Percentiles rank a stretch among this genome's conserved stretches.
Conservation (phyloP, 2,888 invertebrate species). For the Micoletzkya japonica region DNA sequence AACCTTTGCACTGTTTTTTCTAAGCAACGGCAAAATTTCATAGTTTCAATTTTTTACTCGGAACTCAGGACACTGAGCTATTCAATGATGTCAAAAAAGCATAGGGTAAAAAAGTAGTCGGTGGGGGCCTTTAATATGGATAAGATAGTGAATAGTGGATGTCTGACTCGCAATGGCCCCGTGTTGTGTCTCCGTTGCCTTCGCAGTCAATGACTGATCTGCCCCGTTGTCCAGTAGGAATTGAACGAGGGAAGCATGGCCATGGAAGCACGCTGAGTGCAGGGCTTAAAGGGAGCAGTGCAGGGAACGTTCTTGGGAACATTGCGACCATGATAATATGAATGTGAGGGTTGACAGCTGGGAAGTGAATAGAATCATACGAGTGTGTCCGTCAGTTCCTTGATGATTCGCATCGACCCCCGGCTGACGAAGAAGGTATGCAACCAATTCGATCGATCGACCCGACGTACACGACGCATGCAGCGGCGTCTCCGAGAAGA, state of each 20-base stretch:
- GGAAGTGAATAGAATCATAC: slow-evolving; percentile 40
- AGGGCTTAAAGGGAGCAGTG: slow-evolving; percentile 60
- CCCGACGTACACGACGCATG: slow-evolving; percentile 68
- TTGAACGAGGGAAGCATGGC: slow-evolving; percentile 67
- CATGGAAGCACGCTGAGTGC: slow-evolving; percentile 68
- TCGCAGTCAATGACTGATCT: slow-evolving; percentile 66
- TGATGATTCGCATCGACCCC: slow-evolving; percentile 67
- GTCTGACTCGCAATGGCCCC: too few relatives aligned
- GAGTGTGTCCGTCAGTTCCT: slow-evolving; percentile 67
- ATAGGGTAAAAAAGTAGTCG: too few relatives aligned
- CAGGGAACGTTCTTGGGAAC: not conserved
- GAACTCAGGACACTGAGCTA: too few relatives aligned
- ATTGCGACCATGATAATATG: not conserved
- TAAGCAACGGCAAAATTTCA: too few relatives aligned
- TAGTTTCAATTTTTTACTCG: too few relatives aligned
- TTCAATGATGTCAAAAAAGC: too few relatives aligned
- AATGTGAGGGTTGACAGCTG: slow-evolving; percentile 21
- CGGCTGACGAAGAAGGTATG: slow-evolving; percentile 66
- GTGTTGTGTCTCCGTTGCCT: too few relatives aligned
- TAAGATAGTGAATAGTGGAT: too few relatives aligned
- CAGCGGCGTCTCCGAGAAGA: slow-evolving; percentile 68
- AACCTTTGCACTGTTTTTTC: too few relatives aligned
- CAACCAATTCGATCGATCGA: slow-evolving; percentile 66
- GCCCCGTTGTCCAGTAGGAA: slow-evolving; percentile 67
- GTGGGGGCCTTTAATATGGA: too few relatives aligned